Evolutionary conservation across 2,888 invertebrate species (phyloP).

Genomic region (Drosophila testacea): DNA sequence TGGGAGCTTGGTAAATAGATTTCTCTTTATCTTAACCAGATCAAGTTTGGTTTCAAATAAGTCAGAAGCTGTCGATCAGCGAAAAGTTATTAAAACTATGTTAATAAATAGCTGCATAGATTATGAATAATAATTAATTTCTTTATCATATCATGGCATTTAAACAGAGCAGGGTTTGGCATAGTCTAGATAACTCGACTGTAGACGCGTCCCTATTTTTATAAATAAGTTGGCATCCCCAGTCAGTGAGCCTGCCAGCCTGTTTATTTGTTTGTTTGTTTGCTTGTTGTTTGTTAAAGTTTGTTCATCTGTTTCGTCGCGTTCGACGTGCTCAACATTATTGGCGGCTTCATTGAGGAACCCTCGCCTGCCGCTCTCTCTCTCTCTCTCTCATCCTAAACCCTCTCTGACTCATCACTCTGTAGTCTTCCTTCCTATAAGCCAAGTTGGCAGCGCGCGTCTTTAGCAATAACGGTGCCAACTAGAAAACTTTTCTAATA

Average conservation of each 20-base stretch:
- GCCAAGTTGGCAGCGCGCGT: constrained; percentile 37
- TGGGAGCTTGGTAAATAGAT: too few relatives aligned
- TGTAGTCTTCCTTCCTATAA: neutral
- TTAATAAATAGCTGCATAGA: too few relatives aligned
- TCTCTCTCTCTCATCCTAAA: neutral
- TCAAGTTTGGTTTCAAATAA: too few relatives aligned
- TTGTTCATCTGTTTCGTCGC: constrained; percentile 71
- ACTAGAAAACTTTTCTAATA: constrained; percentile 77
- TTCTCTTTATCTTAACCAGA: too few relatives aligned
- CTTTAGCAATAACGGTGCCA: constrained; percentile 52
- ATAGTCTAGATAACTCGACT: too few relatives aligned
- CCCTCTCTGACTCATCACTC: neutral
- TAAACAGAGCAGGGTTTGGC: too few relatives aligned
- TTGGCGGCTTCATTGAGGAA: constrained; percentile 38
- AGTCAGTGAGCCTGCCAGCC: constrained; percentile 6
- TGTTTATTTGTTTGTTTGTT: constrained; percentile 37
- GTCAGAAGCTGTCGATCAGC: too few relatives aligned
- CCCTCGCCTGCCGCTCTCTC: neutral
- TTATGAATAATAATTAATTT: too few relatives aligned
- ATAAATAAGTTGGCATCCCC: constrained; percentile 73
- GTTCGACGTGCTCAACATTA: constrained; percentile 68
- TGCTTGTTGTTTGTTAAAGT: constrained; percentile 71
- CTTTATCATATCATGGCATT: too few relatives aligned
- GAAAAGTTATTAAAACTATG: too few relatives aligned
- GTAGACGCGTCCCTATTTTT: constrained; percentile 31